Evolutionary conservation across 2,113 vertebrate species (phyloP), one percentile per base, ranked within the genome.

Genomic region (Sinosuthora webbiana): DNA sequence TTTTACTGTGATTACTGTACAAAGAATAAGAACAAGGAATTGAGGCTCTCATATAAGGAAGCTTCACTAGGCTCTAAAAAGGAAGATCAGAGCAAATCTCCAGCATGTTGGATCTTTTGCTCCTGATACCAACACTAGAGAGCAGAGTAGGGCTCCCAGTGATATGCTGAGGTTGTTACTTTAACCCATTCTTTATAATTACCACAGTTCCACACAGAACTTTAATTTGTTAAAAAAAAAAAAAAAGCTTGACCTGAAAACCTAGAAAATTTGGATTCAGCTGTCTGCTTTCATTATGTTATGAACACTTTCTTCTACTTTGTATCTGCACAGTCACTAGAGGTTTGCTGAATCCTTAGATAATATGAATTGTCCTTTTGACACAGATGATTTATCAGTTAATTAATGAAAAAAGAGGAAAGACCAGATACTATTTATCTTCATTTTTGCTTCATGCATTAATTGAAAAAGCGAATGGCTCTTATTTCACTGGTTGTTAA

Each of bases 81-180:
- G 67, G 42, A 71, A 18, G 33, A 67, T 33, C 53, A 83, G 42
- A 62, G 70, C 44, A 73, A 73, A 63, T 42, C 30, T 88, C 33
- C 42, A 85, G 55, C 37, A 7, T 15, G 41, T 50, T 84, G 37
- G n/a, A 15, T 68, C 10, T 85, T 68, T 30, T 59, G 15, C 56
- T 92, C 84, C 78, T 13, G 4, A 30, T 89, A 6, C 87, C 53
- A 80, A 93, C 87, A 25, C 89, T 95, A 91, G 91, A 57, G 89
- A 95, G 91, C 95, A 93, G 96, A 93, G 65, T 69, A 57, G 94
- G 42, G 74, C 81, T 83, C 82, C 88, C 10, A 11, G n/a, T 76
- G 67, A 27, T 69, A 13, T 1, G 13, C 47, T 37, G 10, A 63
- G 33, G 39, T 24, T 21, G 12, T 60, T 77, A 7, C 63, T 28